Conservation (phyloP, 2,888 invertebrate species). For the Siphlonurus alternatus region DNA sequence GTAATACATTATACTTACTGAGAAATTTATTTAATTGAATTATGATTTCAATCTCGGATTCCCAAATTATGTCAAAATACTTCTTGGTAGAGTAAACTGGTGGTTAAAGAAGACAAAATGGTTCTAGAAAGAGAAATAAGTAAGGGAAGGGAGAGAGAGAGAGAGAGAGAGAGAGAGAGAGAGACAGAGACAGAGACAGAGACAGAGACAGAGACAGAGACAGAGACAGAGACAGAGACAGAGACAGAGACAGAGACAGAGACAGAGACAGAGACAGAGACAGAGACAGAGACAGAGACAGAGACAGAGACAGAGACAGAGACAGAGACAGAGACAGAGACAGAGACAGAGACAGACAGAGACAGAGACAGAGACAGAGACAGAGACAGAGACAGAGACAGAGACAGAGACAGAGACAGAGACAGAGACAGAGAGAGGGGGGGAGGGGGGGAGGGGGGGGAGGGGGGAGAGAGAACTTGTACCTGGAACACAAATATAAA, state of each 20-base stretch:
- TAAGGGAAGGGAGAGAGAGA: not conserved
- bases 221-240: not conserved
- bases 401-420: not conserved
- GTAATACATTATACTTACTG: too few species aligned
- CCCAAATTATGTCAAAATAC: too few species aligned
- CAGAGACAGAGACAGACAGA: not conserved
- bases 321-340: not conserved
- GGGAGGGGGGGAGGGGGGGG: not conserved
- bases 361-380: not conserved
- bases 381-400: not conserved
- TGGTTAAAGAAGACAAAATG: too few species aligned
- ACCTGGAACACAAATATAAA: too few species aligned
- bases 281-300: not conserved
- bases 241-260: not conserved
- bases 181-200: not conserved
- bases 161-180: not conserved
- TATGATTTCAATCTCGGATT: too few species aligned
- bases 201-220: not conserved
- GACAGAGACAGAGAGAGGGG: not conserved
- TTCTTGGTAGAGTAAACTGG: too few species aligned
- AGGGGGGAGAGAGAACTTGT: not conserved
- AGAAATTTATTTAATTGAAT: too few species aligned
- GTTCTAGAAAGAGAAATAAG: too few species aligned
- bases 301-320: not conserved
- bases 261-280: not conserved